These are phyloP conservation scores for Cylloceria caligata DNA, from an alignment of 2,888 invertebrate species.

Conservation along the genomic window DNA sequence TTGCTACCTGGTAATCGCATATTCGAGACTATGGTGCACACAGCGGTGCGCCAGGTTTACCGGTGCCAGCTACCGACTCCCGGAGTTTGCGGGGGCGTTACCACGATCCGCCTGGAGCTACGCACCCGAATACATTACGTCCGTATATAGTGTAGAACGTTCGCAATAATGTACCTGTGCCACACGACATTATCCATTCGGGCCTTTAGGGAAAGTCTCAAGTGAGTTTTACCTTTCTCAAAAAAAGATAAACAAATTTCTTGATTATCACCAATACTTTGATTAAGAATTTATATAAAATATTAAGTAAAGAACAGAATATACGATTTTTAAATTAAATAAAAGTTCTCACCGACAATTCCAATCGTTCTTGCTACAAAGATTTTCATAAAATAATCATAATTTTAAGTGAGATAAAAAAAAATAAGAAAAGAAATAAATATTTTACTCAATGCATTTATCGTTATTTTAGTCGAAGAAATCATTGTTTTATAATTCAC, in stretches of 20 bases:
- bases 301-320: neutral
- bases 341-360: too few species aligned
- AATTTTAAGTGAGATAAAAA: too few species aligned
- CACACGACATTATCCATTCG: neutral
- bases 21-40: conserved; percentile 45
- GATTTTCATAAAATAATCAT: too few species aligned
- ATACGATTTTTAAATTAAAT: too few species aligned
- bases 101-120: conserved; percentile 58
- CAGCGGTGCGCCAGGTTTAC: neutral
- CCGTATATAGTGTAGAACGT: neutral
- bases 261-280: neutral
- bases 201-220: neutral
- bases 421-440: too few species aligned
- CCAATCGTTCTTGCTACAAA: too few species aligned
- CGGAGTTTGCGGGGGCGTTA: conserved; percentile 63
- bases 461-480: neutral
- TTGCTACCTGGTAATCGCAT: conserved; percentile 48
- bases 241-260: neutral
- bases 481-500: neutral
- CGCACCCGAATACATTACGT: conserved; percentile 55
- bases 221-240: neutral
- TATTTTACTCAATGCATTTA: too few species aligned
- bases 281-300: neutral
- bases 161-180: conserved; percentile 43
- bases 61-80: conserved; percentile 43